Evolutionary conservation across 1,140 invertebrate genomes (phyloP).

Genomic region (Pentalonia nigronervosa): DNA sequence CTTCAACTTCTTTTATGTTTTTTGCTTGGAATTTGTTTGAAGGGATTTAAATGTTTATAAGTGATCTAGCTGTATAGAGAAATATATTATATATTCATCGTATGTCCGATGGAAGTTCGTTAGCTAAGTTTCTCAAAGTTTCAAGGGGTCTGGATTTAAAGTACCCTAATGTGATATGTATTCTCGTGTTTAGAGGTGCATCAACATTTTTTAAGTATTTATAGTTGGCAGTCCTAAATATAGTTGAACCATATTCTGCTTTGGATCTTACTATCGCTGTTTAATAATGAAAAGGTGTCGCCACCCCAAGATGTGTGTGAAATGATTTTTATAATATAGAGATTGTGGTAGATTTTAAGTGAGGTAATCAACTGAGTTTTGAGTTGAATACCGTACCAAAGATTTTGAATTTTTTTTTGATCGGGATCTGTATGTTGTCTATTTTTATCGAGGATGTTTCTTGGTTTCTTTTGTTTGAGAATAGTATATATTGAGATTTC

Average conservation of each 20-base stretch:
- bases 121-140: not conserved
- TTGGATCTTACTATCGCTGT: conserved; percentile 28
- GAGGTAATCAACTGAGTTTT: not conserved
- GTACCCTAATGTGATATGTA: not conserved
- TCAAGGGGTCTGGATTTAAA: conserved; percentile 32
- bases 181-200: not conserved
- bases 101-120: too few species aligned
- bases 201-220: too few species aligned
- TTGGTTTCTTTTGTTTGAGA: too few species aligned
- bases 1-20: too few species aligned
- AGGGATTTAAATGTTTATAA: not conserved
- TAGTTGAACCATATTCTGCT: conserved; percentile 21
- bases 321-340: not conserved
- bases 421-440: not conserved
- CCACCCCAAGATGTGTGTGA: conserved; percentile 31
- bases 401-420: not conserved
- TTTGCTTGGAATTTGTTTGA: too few species aligned
- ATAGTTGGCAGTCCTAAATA: not conserved
- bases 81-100: too few species aligned
- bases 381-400: not conserved
- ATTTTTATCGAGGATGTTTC: not conserved
- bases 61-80: too few species aligned
- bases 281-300: not conserved
- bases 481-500: too few species aligned
- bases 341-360: not conserved